Evolutionary conservation across 2,888 invertebrate species (phyloP).

Genomic region (Bruchidius siliquastri): DNA sequence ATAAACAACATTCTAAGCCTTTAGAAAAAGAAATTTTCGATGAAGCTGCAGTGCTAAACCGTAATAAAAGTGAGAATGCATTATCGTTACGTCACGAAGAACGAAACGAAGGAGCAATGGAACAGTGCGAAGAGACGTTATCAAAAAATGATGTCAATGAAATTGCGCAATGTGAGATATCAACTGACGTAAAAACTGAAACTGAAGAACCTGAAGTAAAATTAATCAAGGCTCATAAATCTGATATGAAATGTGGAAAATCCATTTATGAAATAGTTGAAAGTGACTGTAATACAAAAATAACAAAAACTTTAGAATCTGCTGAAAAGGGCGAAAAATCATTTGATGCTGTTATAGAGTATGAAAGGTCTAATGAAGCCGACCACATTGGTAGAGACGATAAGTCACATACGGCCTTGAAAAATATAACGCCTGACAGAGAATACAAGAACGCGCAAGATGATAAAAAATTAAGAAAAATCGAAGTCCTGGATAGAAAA

Average conservation of each 20-base stretch:
- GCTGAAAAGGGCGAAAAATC: background rate
- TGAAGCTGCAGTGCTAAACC: background rate
- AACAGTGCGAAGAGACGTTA: background rate
- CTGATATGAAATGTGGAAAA: no score
- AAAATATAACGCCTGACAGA: no score
- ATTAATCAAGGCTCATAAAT: no score
- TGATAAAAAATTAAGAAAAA: background rate
- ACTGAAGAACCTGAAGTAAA: background rate
- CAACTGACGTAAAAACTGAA: background rate
- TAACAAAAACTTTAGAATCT: background rate
- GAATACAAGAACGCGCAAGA: background rate
- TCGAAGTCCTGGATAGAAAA: background rate
- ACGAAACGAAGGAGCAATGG: background rate
- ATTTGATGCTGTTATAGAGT: background rate
- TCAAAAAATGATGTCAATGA: background rate
- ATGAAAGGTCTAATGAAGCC: background rate
- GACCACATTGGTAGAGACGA: background rate
- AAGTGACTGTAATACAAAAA: background rate
- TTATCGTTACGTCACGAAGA: background rate
- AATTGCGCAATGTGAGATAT: background rate
- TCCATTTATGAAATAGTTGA: no score
- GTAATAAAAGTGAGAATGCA: background rate
- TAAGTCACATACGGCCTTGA: no score
- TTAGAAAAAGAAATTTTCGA: background rate
- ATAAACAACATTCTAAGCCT: background rate